Base-by-base conservation (phyloP, 2,888 invertebrate genomes). In the Drosophila falleni region DNA sequence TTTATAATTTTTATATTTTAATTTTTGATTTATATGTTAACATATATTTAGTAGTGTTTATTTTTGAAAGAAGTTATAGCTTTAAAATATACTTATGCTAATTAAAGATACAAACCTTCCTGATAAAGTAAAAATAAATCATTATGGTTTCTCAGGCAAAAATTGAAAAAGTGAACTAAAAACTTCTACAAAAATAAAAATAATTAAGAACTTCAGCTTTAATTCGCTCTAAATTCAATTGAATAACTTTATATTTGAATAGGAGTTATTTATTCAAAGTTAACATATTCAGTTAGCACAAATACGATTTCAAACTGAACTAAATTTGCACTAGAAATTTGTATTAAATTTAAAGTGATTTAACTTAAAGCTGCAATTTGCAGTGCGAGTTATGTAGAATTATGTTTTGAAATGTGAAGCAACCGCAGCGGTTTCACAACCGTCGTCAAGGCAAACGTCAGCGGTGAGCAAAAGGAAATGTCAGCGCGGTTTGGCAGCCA, bases 391-490 rank as follows among this genome's bases (percentile, higher is more conserved):
- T 50, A 29, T 16, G 16, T 35, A 31, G 55, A 62, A 63, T 59
- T 50, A 55, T 69, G 63, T 63, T 73, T 63, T 59, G 42, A 74
- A 56, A 74, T 44, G 61, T 42, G 42, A 55, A 59, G 49, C 53
- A 70, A 64, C 63, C 64, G 31, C 64, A 47, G 50, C 37, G 53
- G 41, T 56, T 66, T 46, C 47, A 29, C 64, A 59, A 39, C 44
- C 78, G 66, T 71, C 59, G 66, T 62, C 64, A 67, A 67, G 67
- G 64, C 78, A 62, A 62, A 64, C 61, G 74, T 59, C 66, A 58
- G 61, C 59, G 74, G 68, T 71, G 71, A 70, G 71, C 78, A 47
- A 64, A 87, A 82, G 85, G 80, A 84, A 84, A 87, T 85, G 80
- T 82, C 84, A 72, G 66, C 76, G 73, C 67, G 73, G 82, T 80